Evolutionary conservation across 1,140 invertebrate genomes (phyloP), one percentile per base, ranked within the genome.

Genomic region (Diorhabda carinulata): DNA sequence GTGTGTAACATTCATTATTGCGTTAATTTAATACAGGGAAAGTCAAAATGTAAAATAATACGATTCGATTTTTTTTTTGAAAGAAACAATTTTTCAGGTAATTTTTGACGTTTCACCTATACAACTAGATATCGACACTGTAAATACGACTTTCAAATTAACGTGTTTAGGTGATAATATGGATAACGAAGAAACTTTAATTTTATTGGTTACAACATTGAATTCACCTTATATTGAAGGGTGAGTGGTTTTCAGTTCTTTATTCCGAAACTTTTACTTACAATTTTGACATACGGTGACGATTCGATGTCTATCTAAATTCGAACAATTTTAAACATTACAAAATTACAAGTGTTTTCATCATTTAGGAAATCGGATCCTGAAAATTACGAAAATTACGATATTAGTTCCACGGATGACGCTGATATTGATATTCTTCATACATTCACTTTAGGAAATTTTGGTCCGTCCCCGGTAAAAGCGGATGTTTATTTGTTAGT

Each of bases 181-280:
- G 3, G 64, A 66, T 10, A 43, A 10, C 8, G 10, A 41, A 25
- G 43, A 59, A 3, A 60, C 3, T 2, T 43, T 8, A 40, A 43
- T 10, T 5, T 42, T 67, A 43, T 4, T 4, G 6, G 41, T 67
- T 60, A n/a, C 10, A 25, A 10, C 8, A 45, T 3, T 25, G 9
- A 67, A 61, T 60, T 60, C 41, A 8, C 65, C 65, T 25, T 60
- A 67, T 44, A 67, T 67, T 25, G 57, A 67, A 47, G 65, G 65
- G 65, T 67, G 41, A 59, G 65, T 60, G 7, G 25, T 25, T 25
- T 25, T 25, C 25, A 25, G 25, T 25, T 25, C 1, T 25, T 25
- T 25, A 25, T 25, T 25, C 25, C 25, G 25, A 25, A 25, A 25
- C 25, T 25, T 25, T 25, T 25, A 25, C 25, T 25, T 25, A 25